A percentile compares a stretch with the other conserved stretches of the same genome.
Conservation (phyloP, 2,113 vertebrate species). For the Stegastes partitus region DNA sequence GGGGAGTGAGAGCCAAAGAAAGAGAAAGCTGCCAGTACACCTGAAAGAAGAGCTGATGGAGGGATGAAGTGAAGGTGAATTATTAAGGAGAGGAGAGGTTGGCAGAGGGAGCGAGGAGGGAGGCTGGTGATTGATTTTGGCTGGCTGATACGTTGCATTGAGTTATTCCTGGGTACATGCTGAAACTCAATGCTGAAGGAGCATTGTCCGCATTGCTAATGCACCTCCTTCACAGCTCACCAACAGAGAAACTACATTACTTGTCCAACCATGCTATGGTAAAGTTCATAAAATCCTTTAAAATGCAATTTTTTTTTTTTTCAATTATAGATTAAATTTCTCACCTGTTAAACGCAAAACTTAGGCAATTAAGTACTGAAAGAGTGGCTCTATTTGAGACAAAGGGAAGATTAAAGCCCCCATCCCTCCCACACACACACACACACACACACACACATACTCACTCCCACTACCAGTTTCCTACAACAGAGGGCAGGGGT, state of each 20-base stretch:
- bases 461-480: too few species aligned
- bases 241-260: neutral
- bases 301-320: too few species aligned
- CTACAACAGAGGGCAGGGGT: too few species aligned
- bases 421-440: too few species aligned
- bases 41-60: constrained; percentile 50
- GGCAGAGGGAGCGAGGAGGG: constrained; percentile 16
- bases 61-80: constrained; percentile 60
- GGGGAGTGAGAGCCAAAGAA: neutral
- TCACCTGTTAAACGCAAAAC: neutral
- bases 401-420: too few species aligned
- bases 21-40: constrained; percentile 18
- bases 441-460: too few species aligned
- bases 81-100: constrained; percentile 55
- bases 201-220: constrained; percentile 38
- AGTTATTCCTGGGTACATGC: constrained; percentile 53
- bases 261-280: neutral
- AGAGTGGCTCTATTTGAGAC: neutral
- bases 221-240: constrained; percentile 26
- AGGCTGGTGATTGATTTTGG: constrained; percentile 67
- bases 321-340: neutral
- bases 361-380: neutral
- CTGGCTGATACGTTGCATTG: constrained; percentile 12
- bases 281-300: too few species aligned
- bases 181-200: constrained; percentile 39